phyloP scores from a whole-genome alignment of 2,797 vertebrate genomes.

The Silurus aristotelis region DNA sequence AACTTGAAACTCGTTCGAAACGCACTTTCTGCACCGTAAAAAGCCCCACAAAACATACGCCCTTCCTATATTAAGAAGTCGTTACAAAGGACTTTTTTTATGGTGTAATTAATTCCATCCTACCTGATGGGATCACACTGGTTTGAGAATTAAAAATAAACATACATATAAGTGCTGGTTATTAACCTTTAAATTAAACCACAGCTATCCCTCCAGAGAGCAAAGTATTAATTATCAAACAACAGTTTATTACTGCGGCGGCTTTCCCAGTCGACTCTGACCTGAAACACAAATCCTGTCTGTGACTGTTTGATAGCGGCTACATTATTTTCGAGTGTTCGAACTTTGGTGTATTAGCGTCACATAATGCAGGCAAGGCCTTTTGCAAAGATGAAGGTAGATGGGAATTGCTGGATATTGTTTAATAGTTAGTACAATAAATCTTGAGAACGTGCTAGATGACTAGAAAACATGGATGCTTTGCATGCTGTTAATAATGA shows the following conservation, averaged over 20 bases:
- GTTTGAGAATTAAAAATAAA: slow-evolving; percentile 23
- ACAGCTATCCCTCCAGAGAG: slow-evolving; percentile 36
- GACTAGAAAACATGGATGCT: neutral
- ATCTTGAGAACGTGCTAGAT: neutral
- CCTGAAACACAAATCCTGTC: slow-evolving; percentile 15
- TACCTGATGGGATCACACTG: neutral
- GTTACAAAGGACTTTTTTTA: slow-evolving; percentile 3
- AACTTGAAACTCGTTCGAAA: neutral
- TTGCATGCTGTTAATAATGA: neutral
- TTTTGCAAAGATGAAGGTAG: neutral
- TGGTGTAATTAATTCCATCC: slow-evolving; percentile 19
- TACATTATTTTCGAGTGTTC: too few species aligned
- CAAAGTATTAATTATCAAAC: slow-evolving; percentile 38
- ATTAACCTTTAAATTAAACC: slow-evolving; percentile 51
- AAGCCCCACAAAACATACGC: neutral
- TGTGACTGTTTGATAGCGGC: neutral
- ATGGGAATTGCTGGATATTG: neutral
- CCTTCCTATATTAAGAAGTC: neutral
- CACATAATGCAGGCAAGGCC: neutral
- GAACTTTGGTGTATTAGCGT: neutral
- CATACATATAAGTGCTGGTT: slow-evolving; percentile 21
- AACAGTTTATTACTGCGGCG: slow-evolving; percentile 29
- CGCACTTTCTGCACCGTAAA: neutral
- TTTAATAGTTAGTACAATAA: neutral
- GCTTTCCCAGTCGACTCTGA: slow-evolving; percentile 20